A percentile compares a stretch with the other conserved stretches of the same genome.
These are phyloP conservation scores for Drosophila crucigera DNA, from an alignment of 2,888 invertebrate species.

Conservation along the genomic window DNA sequence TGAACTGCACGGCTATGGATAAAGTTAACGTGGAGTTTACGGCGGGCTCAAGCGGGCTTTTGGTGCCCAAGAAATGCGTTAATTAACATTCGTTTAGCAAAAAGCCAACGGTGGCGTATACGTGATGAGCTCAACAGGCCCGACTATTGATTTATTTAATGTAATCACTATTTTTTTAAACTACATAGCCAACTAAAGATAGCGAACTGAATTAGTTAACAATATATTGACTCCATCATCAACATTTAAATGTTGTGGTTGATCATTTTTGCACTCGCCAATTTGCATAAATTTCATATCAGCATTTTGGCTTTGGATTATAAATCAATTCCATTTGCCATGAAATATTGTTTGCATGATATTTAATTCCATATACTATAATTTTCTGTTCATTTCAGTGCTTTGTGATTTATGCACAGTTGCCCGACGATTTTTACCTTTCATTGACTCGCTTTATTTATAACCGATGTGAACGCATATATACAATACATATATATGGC, in stretches of 20 bases:
- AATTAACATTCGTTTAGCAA: constrained; percentile 60
- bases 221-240: not conserved
- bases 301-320: constrained; percentile 30
- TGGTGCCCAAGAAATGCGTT: constrained; percentile 47
- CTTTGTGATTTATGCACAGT: constrained; percentile 51
- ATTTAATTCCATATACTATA: constrained; percentile 54
- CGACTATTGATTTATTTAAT: constrained; percentile 8
- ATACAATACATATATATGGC: not conserved
- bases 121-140: constrained; percentile 35
- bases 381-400: constrained; percentile 11
- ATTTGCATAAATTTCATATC: constrained; percentile 53
- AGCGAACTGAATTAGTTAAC: not conserved
- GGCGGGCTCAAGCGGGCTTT: constrained; percentile 16
- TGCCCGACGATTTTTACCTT: constrained; percentile 48
- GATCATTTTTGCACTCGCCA: constrained; percentile 8
- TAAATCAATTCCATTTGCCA: constrained; percentile 65
- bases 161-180: not conserved
- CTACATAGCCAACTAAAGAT: not conserved
- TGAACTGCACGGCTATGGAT: constrained; percentile 49
- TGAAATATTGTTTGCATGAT: constrained; percentile 36
- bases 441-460: constrained; percentile 51
- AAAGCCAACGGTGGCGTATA: constrained; percentile 32
- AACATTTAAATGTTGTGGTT: constrained; percentile 12
- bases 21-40: constrained; percentile 33
- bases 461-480: constrained; percentile 9